These are phyloP conservation scores for Euphonia xanthogaster DNA, from an alignment of 2,797 vertebrate genomes.

Conservation along the genomic window DNA sequence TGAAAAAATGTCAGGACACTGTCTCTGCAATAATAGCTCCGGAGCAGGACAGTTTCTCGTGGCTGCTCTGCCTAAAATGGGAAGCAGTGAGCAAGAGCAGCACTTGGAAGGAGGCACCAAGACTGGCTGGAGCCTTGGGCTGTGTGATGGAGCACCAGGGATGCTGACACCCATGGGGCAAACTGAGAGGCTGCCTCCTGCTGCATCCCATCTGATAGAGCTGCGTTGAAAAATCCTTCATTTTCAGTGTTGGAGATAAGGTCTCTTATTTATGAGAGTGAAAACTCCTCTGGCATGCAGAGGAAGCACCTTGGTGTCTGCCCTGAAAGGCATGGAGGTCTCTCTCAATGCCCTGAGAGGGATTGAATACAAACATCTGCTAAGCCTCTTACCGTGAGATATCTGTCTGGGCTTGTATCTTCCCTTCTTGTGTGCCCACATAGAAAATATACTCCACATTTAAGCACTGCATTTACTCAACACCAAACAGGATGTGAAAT, in stretches of 20 bases:
- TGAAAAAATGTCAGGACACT: neutral
- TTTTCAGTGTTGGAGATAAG: neutral
- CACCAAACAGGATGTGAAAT: neutral
- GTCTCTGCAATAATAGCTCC: neutral
- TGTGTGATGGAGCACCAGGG: neutral
- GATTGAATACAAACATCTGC: neutral
- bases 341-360: neutral
- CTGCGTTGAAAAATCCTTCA: neutral
- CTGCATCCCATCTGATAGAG: neutral
- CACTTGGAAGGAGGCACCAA: neutral
- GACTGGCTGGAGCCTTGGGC: conserved; percentile 38
- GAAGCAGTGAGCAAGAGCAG: neutral
- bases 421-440: neutral
- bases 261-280: neutral
- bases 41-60: neutral
- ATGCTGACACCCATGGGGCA: neutral
- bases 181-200: neutral
- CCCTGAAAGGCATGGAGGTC: neutral
- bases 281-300: neutral
- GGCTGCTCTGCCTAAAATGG: conserved; percentile 33
- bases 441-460: neutral
- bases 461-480: neutral
- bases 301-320: accelerated
- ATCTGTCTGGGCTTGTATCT: neutral
- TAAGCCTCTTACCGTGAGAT: neutral